Evolutionary conservation across 2,888 invertebrate genomes (phyloP).

Genomic region (Eristalis arbustorum): DNA sequence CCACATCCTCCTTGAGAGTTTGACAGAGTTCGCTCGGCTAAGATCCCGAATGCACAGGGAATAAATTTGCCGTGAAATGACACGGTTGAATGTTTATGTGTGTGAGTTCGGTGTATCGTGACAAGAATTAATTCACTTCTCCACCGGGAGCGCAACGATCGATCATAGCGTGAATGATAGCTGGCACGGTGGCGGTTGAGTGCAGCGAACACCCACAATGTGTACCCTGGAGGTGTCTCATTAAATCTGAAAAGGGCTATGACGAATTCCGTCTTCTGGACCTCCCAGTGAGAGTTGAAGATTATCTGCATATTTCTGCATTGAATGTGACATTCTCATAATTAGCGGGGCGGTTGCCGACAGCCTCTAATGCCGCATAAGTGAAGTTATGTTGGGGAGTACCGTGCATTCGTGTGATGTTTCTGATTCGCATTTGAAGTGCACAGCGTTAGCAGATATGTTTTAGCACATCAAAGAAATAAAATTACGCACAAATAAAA

Average conservation of each 20-base stretch:
- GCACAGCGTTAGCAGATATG: too few relatives aligned
- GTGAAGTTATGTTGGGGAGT: too few relatives aligned
- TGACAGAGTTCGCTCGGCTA: conserved; percentile 44
- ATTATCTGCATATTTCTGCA: conserved; percentile 2
- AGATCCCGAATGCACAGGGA: conserved; percentile 32
- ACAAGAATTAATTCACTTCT: conserved; percentile 64
- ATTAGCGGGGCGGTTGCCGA: background rate
- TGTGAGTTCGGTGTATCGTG: conserved; percentile 50
- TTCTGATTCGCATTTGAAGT: too few relatives aligned
- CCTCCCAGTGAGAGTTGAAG: background rate
- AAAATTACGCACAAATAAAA: too few relatives aligned
- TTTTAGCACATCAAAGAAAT: too few relatives aligned
- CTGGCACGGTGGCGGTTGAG: conserved; percentile 18
- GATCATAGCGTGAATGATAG: conserved; percentile 57
- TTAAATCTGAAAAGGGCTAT: conserved; percentile 5
- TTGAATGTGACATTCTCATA: background rate
- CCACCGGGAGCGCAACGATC: conserved; percentile 22
- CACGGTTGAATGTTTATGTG: conserved; percentile 29
- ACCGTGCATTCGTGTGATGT: too few relatives aligned
- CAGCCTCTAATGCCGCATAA: background rate
- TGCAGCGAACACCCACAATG: conserved; percentile 46
- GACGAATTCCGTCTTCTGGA: conserved; percentile 25
- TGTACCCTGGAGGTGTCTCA: conserved; percentile 25
- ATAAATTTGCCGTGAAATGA: conserved; percentile 61
- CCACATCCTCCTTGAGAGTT: conserved; percentile 30